Evolutionary conservation across 2,888 invertebrate species (phyloP).

Genomic region (Timema podura): DNA sequence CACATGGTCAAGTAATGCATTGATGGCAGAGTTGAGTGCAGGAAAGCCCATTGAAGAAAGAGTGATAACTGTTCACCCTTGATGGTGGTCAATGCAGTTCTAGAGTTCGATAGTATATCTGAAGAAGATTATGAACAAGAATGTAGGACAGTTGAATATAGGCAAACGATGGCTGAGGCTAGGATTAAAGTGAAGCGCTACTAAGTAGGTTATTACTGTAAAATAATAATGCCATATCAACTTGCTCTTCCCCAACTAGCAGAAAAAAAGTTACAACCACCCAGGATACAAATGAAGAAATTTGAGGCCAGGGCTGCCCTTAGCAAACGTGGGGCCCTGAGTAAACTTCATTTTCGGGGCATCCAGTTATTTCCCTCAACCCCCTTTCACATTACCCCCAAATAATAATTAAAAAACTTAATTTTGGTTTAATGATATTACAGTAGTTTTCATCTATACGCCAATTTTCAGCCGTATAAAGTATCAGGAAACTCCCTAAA

Average conservation of each 20-base stretch:
- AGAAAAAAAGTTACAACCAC: conserved; percentile 1
- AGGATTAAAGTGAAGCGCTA: neutral
- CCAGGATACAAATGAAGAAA: conserved; percentile 1
- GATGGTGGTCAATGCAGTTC: neutral
- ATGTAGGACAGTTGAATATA: neutral
- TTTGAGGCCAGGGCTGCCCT: neutral
- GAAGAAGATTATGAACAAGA: neutral
- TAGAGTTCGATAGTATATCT: neutral
- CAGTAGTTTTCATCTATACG: no score
- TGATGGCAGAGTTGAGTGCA: neutral
- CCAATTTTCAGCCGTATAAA: no score
- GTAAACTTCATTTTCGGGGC: no score
- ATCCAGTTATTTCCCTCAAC: no score
- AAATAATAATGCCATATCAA: neutral
- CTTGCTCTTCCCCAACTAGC: conserved; percentile 3
- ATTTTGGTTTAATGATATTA: no score
- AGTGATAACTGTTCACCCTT: neutral
- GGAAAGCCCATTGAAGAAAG: neutral
- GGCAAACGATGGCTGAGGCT: neutral
- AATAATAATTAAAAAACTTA: no score
- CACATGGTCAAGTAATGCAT: neutral
- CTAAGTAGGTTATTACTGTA: neutral
- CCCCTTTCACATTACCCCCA: no score
- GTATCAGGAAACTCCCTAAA: no score
- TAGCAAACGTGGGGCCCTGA: no score